These are phyloP conservation scores for Cossypha dichroa DNA, from an alignment of 2,797 vertebrate species.

Conservation along the genomic window DNA sequence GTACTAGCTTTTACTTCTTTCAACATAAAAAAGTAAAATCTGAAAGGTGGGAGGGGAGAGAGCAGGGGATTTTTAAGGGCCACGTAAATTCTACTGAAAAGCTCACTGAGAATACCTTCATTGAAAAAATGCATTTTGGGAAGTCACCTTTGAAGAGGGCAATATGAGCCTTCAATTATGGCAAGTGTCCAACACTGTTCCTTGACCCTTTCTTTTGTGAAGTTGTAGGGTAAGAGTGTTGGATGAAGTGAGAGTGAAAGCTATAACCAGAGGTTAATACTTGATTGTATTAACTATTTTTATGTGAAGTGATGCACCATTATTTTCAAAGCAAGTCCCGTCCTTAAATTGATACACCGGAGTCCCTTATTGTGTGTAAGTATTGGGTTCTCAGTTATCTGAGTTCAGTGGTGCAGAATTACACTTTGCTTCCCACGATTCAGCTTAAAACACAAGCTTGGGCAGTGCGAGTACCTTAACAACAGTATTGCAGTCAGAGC, in stretches of 20 bases:
- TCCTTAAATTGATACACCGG: accelerated
- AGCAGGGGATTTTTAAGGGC: not conserved
- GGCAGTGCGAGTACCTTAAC: not conserved
- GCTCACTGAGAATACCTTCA: not conserved
- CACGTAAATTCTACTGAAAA: not conserved
- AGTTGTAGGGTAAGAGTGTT: not conserved
- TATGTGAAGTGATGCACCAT: accelerated
- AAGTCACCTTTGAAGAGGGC: not conserved
- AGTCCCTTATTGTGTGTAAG: accelerated
- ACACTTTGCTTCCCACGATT: accelerated
- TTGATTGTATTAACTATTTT: not conserved
- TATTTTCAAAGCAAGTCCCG: not conserved
- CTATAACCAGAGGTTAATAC: not conserved
- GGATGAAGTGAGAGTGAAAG: not conserved
- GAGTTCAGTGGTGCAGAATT: not conserved
- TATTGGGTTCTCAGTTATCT: accelerated
- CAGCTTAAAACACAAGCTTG: not conserved
- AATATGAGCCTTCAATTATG: accelerated
- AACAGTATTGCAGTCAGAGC: not conserved
- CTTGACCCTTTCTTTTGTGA: accelerated
- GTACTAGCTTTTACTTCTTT: not conserved
- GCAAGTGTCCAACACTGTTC: accelerated
- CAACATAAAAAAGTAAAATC: too few species aligned
- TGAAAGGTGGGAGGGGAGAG: accelerated
- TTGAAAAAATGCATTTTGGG: accelerated